A percentile compares a stretch with the other conserved stretches of the same genome.
Evolutionary conservation across 2,113 vertebrate species (phyloP).

Genomic region (Colossoma macropomum): DNA sequence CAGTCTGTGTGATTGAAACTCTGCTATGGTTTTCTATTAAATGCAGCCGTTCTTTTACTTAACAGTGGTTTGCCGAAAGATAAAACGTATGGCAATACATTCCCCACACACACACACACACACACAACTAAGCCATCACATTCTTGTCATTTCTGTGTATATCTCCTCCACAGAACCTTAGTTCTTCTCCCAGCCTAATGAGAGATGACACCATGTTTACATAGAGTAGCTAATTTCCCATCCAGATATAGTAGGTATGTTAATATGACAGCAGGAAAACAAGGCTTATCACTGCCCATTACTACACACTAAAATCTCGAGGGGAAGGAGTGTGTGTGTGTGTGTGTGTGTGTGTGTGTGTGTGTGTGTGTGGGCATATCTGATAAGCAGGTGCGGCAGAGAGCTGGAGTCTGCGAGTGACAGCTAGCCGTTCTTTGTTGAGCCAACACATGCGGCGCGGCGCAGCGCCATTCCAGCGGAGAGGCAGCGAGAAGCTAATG

Average conservation of each 20-base stretch:
- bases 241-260: slow-evolving; percentile 52
- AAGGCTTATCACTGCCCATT: slow-evolving; percentile 53
- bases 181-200: slow-evolving; percentile 31
- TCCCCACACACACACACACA: neutral
- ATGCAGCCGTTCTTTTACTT: neutral
- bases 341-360: slow-evolving; percentile 54
- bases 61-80: slow-evolving; percentile 3
- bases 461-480: slow-evolving; percentile 34
- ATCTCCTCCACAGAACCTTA: slow-evolving; percentile 29
- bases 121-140: slow-evolving; percentile 16
- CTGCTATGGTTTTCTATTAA: neutral
- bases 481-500: slow-evolving; percentile 50
- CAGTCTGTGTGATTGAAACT: neutral
- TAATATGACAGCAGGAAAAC: slow-evolving; percentile 61
- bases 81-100: neutral
- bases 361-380: slow-evolving; percentile 55
- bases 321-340: slow-evolving; percentile 50
- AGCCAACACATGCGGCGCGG: slow-evolving; percentile 49
- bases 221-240: slow-evolving; percentile 51
- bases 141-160: slow-evolving; percentile 22
- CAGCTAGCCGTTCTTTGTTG: slow-evolving; percentile 46
- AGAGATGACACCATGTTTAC: slow-evolving; percentile 51
- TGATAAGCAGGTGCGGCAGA: slow-evolving; percentile 52
- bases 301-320: slow-evolving; percentile 51
- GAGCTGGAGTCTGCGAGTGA: slow-evolving; percentile 34